Conservation (phyloP, 1,140 invertebrate genomes). For the Telenomus remus region DNA sequence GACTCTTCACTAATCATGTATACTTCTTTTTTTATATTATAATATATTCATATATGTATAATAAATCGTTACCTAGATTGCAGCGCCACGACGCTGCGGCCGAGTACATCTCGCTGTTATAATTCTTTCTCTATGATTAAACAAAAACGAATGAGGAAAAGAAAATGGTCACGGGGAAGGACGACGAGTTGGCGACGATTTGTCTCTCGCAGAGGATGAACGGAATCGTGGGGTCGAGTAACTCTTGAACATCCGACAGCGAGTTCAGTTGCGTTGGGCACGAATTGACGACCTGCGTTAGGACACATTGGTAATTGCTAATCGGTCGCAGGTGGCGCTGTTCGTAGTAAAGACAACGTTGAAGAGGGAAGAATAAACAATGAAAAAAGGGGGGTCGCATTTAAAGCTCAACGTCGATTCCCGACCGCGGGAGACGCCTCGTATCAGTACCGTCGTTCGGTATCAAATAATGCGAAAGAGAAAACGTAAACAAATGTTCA, state of each 20-base stretch:
- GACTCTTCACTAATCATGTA: conserved; percentile 64
- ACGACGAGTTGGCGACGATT: conserved; percentile 11
- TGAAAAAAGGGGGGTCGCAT: not conserved
- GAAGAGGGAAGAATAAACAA: not conserved
- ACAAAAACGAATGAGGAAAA: conserved; percentile 31
- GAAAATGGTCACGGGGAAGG: conserved; percentile 12
- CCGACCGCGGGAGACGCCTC: conserved; percentile 32
- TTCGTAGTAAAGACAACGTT: not conserved
- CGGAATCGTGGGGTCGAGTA: no score
- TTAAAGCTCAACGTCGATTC: conserved; percentile 15
- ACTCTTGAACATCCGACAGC: no score
- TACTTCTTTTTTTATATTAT: conserved; percentile 51
- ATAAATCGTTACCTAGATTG: conserved; percentile 60
- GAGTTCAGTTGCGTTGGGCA: no score
- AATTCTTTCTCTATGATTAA: conserved; percentile 27
- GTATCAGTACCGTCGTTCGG: conserved; percentile 18
- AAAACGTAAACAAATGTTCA: conserved; percentile 69
- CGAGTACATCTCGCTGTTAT: conserved; percentile 64
- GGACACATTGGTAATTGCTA: not conserved
- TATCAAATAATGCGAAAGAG: conserved; percentile 62
- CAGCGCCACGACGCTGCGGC: conserved; percentile 64
- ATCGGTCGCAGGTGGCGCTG: conserved; percentile 8
- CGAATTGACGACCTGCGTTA: no score
- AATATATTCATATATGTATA: conserved; percentile 61
- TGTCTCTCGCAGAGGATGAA: no score